Conservation (phyloP, 2,113 vertebrate species). For the Bufo gargarizans region DNA sequence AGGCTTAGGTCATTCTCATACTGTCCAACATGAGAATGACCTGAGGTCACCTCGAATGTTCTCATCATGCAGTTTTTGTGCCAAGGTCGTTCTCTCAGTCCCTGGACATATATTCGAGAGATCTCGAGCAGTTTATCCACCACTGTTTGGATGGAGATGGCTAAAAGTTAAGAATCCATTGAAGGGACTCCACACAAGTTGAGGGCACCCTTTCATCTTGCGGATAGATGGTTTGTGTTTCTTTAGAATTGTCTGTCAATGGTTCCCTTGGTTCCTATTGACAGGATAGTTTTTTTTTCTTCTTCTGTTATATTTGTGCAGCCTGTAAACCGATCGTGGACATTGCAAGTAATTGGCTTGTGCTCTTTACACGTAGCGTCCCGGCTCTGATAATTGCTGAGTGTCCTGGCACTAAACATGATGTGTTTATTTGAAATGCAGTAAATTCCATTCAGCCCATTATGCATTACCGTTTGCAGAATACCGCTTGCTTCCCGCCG, state of each 20-base stretch:
- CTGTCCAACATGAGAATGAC: too few species aligned
- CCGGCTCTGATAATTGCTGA: not conserved
- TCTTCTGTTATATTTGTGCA: not conserved
- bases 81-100: too few species aligned
- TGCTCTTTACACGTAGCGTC: not conserved
- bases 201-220: too few species aligned
- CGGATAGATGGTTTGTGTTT: too few species aligned
- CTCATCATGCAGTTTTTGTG: too few species aligned
- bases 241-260: too few species aligned
- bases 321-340: not conserved
- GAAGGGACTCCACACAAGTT: not conserved
- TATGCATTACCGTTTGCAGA: not conserved
- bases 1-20: too few species aligned
- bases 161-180: not conserved
- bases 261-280: not conserved
- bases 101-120: too few species aligned
- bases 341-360: not conserved
- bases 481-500: constrained; percentile 17
- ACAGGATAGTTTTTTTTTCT: not conserved
- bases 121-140: too few species aligned
- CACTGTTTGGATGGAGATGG: not conserved
- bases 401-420: not conserved
- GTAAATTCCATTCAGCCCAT: not conserved
- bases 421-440: not conserved
- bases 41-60: too few species aligned